These are phyloP conservation scores for Luehdorfia chinensis DNA, from an alignment of 1,140 invertebrate species.

Conservation along the genomic window DNA sequence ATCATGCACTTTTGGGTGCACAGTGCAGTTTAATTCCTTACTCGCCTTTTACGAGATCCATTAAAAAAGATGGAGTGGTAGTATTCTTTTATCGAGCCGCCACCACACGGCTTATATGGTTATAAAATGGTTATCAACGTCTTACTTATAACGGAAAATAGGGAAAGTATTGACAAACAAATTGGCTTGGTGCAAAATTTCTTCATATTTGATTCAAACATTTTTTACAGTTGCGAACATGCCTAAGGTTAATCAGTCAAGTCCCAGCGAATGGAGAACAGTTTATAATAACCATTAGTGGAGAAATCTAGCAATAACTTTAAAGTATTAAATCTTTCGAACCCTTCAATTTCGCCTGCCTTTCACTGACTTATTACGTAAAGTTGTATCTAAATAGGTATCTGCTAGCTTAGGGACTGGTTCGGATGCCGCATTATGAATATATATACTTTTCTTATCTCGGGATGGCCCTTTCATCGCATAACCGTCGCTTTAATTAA, in stretches of 20 bases:
- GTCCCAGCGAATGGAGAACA: neutral
- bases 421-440: slow-evolving; percentile 1
- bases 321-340: slow-evolving; percentile 36
- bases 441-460: slow-evolving; percentile 20
- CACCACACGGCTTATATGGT: too few relatives aligned
- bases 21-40: too few relatives aligned
- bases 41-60: too few relatives aligned
- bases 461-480: slow-evolving; percentile 8
- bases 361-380: slow-evolving; percentile 43
- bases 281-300: slow-evolving; percentile 27
- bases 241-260: neutral
- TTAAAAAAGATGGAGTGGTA: too few relatives aligned
- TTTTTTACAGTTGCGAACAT: neutral
- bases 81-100: too few relatives aligned
- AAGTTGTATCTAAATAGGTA: slow-evolving; percentile 30
- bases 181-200: neutral
- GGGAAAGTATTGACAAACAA: neutral
- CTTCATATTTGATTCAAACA: neutral
- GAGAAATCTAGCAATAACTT: slow-evolving; percentile 38
- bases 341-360: slow-evolving; percentile 37
- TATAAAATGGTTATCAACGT: too few relatives aligned
- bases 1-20: too few relatives aligned
- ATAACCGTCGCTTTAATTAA: slow-evolving; percentile 7
- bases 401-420: slow-evolving; percentile 5
- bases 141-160: neutral